Evolutionary conservation across 2,888 invertebrate genomes (phyloP).

Genomic region (Xanthostigma xanthostigma): DNA sequence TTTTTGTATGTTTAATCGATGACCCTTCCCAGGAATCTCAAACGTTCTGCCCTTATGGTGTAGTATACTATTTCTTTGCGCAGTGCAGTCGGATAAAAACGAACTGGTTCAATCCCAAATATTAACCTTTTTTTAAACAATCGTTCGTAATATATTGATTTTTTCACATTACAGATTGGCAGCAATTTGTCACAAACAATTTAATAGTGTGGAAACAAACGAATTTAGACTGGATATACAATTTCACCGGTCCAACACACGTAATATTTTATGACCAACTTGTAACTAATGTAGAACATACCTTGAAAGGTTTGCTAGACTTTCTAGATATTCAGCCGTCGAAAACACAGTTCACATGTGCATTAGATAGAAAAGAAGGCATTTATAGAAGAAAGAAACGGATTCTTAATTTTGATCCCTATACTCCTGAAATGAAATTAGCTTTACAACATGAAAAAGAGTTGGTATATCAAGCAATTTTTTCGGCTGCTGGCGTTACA

Average conservation of each 20-base stretch:
- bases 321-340: conserved; percentile 33
- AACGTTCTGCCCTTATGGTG: too few species aligned
- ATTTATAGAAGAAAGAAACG: conserved; percentile 57
- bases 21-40: too few species aligned
- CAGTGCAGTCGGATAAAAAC: too few species aligned
- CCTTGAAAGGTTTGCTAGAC: conserved; percentile 39
- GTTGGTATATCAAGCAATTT: conserved; percentile 34
- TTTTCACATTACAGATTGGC: conserved; percentile 43
- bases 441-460: conserved; percentile 32
- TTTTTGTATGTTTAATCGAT: too few species aligned
- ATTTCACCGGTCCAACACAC: conserved; percentile 51
- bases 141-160: too few species aligned
- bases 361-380: conserved; percentile 46
- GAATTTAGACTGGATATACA: conserved; percentile 53
- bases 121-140: too few species aligned
- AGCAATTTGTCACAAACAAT: conserved; percentile 50
- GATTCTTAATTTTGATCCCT: conserved; percentile 53
- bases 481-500: conserved; percentile 19
- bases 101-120: too few species aligned
- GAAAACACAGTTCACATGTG: conserved; percentile 36
- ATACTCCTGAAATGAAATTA: conserved; percentile 44
- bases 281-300: conserved; percentile 40
- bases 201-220: conserved; percentile 51
- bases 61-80: too few species aligned
- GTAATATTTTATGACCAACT: conserved; percentile 57